Evolutionary conservation across 2,888 invertebrate genomes (phyloP).

Genomic region (Caenorhabditis japonica): DNA sequence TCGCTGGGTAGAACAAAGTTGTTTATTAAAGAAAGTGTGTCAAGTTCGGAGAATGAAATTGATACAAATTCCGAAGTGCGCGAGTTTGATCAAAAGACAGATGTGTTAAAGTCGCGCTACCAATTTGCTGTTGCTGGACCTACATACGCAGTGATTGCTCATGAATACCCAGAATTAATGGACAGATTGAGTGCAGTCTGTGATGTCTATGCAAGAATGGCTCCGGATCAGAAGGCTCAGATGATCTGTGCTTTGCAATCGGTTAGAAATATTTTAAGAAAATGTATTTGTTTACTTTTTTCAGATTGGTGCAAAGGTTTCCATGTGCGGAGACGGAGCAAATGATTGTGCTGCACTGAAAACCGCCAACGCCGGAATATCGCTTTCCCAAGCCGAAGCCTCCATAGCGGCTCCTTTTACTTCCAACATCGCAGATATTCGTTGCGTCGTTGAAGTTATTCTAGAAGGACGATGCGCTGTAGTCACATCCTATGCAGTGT

Average conservation of each 20-base stretch:
- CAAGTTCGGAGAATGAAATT: constrained; percentile 42
- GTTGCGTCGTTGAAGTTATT: constrained; percentile 76
- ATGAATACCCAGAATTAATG: constrained; percentile 75
- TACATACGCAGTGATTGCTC: constrained; percentile 70
- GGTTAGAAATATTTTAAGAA: constrained; percentile 18
- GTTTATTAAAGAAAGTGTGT: constrained; percentile 48
- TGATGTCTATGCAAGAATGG: constrained; percentile 79
- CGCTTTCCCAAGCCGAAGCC: constrained; percentile 80
- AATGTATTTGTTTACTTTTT: neutral
- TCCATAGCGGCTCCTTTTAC: constrained; percentile 82
- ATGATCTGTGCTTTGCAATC: constrained; percentile 83
- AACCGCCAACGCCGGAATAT: constrained; percentile 79
- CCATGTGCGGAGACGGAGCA: constrained; percentile 80
- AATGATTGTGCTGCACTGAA: constrained; percentile 80
- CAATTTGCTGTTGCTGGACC: constrained; percentile 61
- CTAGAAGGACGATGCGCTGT: constrained; percentile 86
- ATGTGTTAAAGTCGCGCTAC: constrained; percentile 24
- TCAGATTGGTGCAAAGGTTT: constrained; percentile 77
- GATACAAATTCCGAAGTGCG: constrained; percentile 33
- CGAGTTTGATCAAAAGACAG: constrained; percentile 27
- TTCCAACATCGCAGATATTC: constrained; percentile 81
- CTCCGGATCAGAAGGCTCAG: constrained; percentile 84
- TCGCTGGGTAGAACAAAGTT: constrained; percentile 43
- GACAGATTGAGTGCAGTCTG: constrained; percentile 72
- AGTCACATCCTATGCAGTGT: constrained; percentile 94